Evolutionary conservation across 2,113 vertebrate species (phyloP).

Genomic region (Eulemur macaco): DNA sequence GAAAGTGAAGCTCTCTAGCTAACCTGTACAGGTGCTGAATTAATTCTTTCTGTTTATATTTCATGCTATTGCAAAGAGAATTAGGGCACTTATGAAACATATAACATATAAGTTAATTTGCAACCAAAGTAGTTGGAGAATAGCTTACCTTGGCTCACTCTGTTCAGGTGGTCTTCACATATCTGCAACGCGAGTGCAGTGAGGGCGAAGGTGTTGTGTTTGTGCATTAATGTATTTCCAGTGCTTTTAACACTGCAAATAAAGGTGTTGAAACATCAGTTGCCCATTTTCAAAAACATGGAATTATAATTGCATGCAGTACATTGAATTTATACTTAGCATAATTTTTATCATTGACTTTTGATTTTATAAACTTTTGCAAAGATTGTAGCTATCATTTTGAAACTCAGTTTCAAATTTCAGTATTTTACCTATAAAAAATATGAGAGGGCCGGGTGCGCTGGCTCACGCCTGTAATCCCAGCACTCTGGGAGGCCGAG

Average conservation of each 20-base stretch:
- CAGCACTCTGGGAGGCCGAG: too few species aligned
- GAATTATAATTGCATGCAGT: background rate
- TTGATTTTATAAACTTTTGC: background rate
- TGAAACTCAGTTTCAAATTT: constrained; percentile 24
- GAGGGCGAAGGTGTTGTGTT: background rate
- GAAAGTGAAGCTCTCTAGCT: background rate
- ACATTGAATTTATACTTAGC: background rate
- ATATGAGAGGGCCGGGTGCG: background rate
- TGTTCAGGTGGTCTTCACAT: fast-evolving
- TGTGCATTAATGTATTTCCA: fast-evolving
- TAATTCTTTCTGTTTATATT: background rate
- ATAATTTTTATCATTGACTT: constrained; percentile 12
- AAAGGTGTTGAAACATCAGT: background rate
- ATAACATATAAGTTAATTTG: background rate
- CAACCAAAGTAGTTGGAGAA: background rate
- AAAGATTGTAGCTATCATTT: background rate
- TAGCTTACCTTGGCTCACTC: background rate
- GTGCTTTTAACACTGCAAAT: too few species aligned
- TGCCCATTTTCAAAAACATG: background rate
- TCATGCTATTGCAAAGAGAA: background rate
- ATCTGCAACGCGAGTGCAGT: fast-evolving
- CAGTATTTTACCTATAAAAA: background rate
- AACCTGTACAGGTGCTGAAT: background rate
- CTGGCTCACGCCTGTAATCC: too few species aligned
- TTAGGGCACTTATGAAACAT: background rate